Evolutionary conservation across 2,113 vertebrate genomes (phyloP).

Genomic region (Dromiciops gliroides): DNA sequence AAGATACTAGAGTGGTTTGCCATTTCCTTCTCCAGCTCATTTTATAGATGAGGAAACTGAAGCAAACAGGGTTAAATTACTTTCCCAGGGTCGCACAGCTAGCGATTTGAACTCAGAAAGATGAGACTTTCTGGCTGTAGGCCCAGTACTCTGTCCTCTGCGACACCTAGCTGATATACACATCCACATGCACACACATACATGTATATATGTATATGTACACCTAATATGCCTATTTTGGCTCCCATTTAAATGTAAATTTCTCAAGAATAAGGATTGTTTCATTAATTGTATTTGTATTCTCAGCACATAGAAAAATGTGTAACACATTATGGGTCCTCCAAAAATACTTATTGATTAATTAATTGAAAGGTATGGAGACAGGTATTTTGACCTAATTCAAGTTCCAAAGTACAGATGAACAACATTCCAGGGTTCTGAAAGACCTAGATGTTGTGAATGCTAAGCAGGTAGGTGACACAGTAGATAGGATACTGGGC

Average conservation of each 20-base stretch:
- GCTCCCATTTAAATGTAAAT: neutral
- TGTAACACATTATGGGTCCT: neutral
- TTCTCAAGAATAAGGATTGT: neutral
- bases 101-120: too few species aligned
- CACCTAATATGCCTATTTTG: neutral
- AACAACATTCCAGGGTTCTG: neutral
- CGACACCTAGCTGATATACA: neutral
- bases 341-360: neutral
- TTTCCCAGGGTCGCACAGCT: neutral
- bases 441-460: neutral
- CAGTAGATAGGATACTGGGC: too few species aligned
- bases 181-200: too few species aligned
- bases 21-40: neutral
- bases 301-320: neutral
- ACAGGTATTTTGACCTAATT: neutral
- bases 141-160: too few species aligned
- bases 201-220: neutral
- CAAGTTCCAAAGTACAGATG: neutral
- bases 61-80: neutral
- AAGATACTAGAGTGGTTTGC: neutral
- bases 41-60: neutral
- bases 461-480: neutral
- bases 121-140: too few species aligned
- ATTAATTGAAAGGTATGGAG: neutral
- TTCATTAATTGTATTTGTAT: neutral